Conservation (phyloP, 2,888 invertebrate genomes). For the Orthonychiurus folsomi region DNA sequence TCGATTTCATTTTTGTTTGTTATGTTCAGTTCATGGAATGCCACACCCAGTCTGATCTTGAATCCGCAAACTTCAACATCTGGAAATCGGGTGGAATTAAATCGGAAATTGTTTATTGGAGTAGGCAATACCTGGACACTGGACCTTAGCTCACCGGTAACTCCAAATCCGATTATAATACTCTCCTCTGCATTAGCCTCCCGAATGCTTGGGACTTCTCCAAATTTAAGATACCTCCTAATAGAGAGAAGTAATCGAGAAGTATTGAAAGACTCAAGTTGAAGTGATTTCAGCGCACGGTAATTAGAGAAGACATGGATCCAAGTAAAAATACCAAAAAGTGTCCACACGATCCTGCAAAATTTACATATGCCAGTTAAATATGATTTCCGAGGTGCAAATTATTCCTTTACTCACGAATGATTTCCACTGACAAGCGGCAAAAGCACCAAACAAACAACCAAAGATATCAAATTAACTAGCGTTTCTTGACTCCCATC, state of each 20-base stretch:
- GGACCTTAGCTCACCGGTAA: slow-evolving; percentile 42
- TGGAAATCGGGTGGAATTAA: slow-evolving; percentile 48
- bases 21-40: slow-evolving; percentile 47
- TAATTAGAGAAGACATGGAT: slow-evolving; percentile 82
- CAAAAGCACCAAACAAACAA: slow-evolving; percentile 66
- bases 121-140: too few species aligned
- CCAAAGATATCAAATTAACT: slow-evolving; percentile 78
- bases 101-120: background rate
- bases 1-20: slow-evolving; percentile 19
- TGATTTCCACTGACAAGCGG: slow-evolving; percentile 54
- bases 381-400: too few species aligned
- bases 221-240: slow-evolving; percentile 56
- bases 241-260: slow-evolving; percentile 64
- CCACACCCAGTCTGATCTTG: slow-evolving; percentile 53
- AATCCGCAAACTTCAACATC: slow-evolving; percentile 55
- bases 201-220: slow-evolving; percentile 55
- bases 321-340: slow-evolving; percentile 63
- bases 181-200: slow-evolving; percentile 64
- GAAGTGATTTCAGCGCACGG: slow-evolving; percentile 69
- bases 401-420: slow-evolving; percentile 43
- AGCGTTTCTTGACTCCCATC: slow-evolving; percentile 95
- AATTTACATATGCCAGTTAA: too few species aligned
- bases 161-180: slow-evolving; percentile 53
- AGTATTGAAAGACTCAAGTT: slow-evolving; percentile 71
- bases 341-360: slow-evolving; percentile 59